Percentiles rank a stretch among this genome's conserved stretches.
phyloP scores from a whole-genome alignment of 2,797 vertebrate genomes.

The Gambusia yucatana region DNA sequence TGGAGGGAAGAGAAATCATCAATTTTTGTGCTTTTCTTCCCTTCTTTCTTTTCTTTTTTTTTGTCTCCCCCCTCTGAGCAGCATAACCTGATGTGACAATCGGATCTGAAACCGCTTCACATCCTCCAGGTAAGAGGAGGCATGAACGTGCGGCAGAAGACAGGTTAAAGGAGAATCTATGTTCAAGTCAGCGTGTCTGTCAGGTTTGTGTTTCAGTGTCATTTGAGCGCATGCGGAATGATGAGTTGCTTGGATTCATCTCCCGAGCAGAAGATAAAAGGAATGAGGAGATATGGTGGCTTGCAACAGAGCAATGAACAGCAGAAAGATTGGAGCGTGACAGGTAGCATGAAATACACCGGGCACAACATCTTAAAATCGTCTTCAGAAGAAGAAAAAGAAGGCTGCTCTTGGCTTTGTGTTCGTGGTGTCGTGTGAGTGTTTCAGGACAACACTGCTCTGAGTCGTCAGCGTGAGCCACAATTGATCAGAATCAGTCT shows the following conservation, averaged over 20 bases:
- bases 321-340: slow-evolving; percentile 61
- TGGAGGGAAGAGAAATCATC: slow-evolving; percentile 70
- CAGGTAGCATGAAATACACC: slow-evolving; percentile 53
- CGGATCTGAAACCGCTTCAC: slow-evolving; percentile 68
- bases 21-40: slow-evolving; percentile 57
- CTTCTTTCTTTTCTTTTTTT: not conserved
- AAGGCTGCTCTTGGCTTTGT: slow-evolving; percentile 28
- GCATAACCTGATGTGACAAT: slow-evolving; percentile 74
- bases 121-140: slow-evolving; percentile 40
- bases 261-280: slow-evolving; percentile 63
- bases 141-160: slow-evolving; percentile 14
- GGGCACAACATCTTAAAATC: slow-evolving; percentile 51
- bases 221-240: slow-evolving; percentile 62
- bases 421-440: slow-evolving; percentile 44
- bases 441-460: slow-evolving; percentile 42
- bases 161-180: slow-evolving; percentile 41
- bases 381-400: slow-evolving; percentile 23
- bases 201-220: slow-evolving; percentile 59
- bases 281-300: slow-evolving; percentile 57
- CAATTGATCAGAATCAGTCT: slow-evolving; percentile 28
- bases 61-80: slow-evolving; percentile 46
- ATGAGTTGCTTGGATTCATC: slow-evolving; percentile 66
- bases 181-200: slow-evolving; percentile 59
- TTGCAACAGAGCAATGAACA: slow-evolving; percentile 39
- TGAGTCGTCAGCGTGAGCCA: slow-evolving; percentile 46